A percentile compares a stretch with the other conserved stretches of the same genome.
phyloP scores from a whole-genome alignment of 2,113 vertebrate genomes.

The Megaleporinus macrocephalus region DNA sequence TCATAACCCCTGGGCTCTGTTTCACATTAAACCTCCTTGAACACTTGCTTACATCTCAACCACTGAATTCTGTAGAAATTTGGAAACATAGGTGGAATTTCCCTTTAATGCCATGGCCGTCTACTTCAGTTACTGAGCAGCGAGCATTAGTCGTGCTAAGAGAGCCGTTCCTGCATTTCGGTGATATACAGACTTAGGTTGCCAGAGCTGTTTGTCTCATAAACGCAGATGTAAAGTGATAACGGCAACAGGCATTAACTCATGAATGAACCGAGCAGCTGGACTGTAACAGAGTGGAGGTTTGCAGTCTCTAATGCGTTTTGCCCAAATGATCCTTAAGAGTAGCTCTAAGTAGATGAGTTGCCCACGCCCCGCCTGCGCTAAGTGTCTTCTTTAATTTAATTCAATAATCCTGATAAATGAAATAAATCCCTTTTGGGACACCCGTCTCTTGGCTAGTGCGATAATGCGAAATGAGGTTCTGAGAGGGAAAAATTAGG shows the following conservation, averaged over 20 bases:
- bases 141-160: background rate
- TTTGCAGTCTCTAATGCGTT: slow-evolving; percentile 73
- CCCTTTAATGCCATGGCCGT: background rate
- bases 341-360: slow-evolving; percentile 78
- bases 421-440: slow-evolving; percentile 88
- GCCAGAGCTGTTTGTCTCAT: slow-evolving; percentile 62
- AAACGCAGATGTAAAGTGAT: slow-evolving; percentile 68
- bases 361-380: slow-evolving; percentile 72
- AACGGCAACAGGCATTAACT: slow-evolving; percentile 72
- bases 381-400: slow-evolving; percentile 85
- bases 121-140: background rate
- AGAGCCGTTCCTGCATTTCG: slow-evolving; percentile 23
- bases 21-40: too few relatives aligned
- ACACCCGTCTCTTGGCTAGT: slow-evolving; percentile 80
- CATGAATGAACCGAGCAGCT: slow-evolving; percentile 74
- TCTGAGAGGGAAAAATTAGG: slow-evolving; percentile 82
- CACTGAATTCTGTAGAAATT: too few relatives aligned
- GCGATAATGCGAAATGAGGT: slow-evolving; percentile 86
- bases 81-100: background rate
- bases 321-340: slow-evolving; percentile 76
- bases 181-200: slow-evolving; percentile 61
- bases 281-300: slow-evolving; percentile 68
- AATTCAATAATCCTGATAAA: slow-evolving; percentile 87
- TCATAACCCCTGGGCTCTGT: background rate
- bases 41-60: too few relatives aligned